Evolutionary conservation across 2,888 invertebrate genomes (phyloP).

Genomic region (Microctonus aethiopoides): DNA sequence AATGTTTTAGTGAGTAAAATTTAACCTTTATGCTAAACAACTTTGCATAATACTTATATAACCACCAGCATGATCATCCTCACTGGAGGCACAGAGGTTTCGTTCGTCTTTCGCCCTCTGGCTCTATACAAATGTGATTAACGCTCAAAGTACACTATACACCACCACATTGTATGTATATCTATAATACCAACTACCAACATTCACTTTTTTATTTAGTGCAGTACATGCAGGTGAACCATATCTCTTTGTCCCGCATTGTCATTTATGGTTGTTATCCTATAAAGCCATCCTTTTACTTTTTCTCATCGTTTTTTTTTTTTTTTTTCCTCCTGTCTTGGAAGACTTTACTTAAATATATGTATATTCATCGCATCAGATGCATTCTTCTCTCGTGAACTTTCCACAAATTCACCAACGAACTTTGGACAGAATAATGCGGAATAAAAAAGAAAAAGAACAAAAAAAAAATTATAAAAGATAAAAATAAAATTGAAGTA

Average conservation of each 20-base stretch:
- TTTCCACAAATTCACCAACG: neutral
- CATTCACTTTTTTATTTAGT: neutral
- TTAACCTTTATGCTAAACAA: constrained; percentile 28
- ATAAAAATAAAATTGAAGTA: too few species aligned
- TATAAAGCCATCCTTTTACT: too few species aligned
- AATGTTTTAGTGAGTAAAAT: constrained; percentile 14
- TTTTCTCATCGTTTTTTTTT: neutral
- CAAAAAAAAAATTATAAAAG: neutral
- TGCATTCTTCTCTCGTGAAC: neutral
- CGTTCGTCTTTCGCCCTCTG: too few species aligned
- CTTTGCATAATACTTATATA: constrained; percentile 26
- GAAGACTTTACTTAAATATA: neutral
- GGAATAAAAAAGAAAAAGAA: neutral
- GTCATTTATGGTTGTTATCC: neutral
- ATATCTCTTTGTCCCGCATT: neutral
- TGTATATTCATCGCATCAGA: neutral
- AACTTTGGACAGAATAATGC: neutral
- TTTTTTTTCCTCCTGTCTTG: neutral
- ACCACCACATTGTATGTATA: too few species aligned
- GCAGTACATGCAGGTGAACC: neutral
- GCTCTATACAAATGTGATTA: constrained; percentile 18
- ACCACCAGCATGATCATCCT: neutral
- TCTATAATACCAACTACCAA: neutral
- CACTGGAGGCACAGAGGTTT: neutral
- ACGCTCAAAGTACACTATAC: constrained; percentile 27